These are phyloP conservation scores for Sisyra nigra DNA, from an alignment of 2,888 invertebrate species.

Conservation along the genomic window DNA sequence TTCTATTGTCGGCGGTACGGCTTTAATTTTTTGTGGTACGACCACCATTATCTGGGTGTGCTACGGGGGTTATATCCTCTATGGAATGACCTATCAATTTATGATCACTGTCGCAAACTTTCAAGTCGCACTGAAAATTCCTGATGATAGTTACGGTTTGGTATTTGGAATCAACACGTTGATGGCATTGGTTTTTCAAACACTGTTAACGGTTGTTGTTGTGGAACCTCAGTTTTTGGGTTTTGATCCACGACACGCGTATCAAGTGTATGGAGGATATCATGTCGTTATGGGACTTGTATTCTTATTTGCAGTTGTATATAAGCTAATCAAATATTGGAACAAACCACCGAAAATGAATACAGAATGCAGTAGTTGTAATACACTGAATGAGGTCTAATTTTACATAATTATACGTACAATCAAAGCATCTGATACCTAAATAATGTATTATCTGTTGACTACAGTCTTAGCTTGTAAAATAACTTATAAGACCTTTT, in stretches of 20 bases:
- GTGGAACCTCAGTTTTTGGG: conserved; percentile 26
- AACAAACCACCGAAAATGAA: too few relatives aligned
- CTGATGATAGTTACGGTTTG: conserved; percentile 73
- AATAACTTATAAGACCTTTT: too few relatives aligned
- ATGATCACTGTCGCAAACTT: conserved; percentile 70
- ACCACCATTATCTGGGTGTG: conserved; percentile 23
- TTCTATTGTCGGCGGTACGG: conserved; percentile 35
- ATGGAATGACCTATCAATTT: conserved; percentile 64
- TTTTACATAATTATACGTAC: too few relatives aligned
- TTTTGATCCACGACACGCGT: conserved; percentile 40
- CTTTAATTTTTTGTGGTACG: conserved; percentile 25
- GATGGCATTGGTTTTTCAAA: conserved; percentile 60
- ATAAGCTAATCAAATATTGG: too few relatives aligned
- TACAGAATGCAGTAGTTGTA: too few relatives aligned
- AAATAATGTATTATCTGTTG: too few relatives aligned
- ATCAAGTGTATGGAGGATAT: conserved; percentile 51
- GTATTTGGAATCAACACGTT: conserved; percentile 86
- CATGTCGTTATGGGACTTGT: conserved; percentile 35
- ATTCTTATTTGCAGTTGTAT: too few relatives aligned
- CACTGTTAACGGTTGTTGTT: conserved; percentile 55
- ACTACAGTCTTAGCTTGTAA: too few relatives aligned
- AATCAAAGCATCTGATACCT: too few relatives aligned
- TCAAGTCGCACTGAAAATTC: conserved; percentile 68
- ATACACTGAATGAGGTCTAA: too few relatives aligned
- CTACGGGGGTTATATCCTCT: conserved; percentile 58